phyloP scores from a whole-genome alignment of 2,113 vertebrate species.

The Microcebus ravelobensis region DNA sequence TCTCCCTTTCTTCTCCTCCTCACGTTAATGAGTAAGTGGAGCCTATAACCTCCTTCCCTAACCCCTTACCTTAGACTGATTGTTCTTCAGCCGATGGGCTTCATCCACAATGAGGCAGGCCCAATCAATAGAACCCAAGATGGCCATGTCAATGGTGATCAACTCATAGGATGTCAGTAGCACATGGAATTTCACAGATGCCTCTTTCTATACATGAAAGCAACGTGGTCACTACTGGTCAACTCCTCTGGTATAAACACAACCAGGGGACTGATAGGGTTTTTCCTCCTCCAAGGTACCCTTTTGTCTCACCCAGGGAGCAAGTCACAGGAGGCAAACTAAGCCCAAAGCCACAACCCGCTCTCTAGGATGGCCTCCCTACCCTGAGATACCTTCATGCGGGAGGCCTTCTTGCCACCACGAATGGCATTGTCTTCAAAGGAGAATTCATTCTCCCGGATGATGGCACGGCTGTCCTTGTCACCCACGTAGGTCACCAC shows the following conservation, averaged over 20 bases:
- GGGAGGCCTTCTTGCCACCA: constrained; percentile 96
- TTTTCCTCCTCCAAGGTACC: not conserved
- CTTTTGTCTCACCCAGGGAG: not conserved
- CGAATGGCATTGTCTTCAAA: constrained; percentile 98
- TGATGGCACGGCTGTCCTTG: constrained; percentile 98
- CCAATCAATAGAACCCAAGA: constrained; percentile 97
- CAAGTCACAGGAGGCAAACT: not conserved
- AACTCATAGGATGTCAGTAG: constrained; percentile 96
- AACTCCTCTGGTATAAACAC: not conserved
- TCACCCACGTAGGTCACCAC: constrained; percentile 98
- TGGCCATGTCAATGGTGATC: constrained; percentile 97
- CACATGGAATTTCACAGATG: constrained; percentile 96
- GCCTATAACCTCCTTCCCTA: not conserved
- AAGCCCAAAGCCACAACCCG: not conserved
- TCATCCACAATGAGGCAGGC: constrained; percentile 98
- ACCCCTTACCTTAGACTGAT: constrained; percentile 94
- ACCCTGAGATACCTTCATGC: constrained; percentile 92
- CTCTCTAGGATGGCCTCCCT: not conserved
- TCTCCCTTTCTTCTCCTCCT: not conserved
- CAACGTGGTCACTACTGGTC: not conserved
- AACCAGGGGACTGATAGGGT: not conserved
- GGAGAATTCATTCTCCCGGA: constrained; percentile 97
- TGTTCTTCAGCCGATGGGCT: constrained; percentile 98
- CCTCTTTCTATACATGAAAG: constrained; percentile 91
- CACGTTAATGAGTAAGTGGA: not conserved